Percentiles rank a stretch among this genome's conserved stretches.
These are phyloP conservation scores for Leptinotarsa peninsularis DNA, from an alignment of 2,888 invertebrate genomes.

Conservation along the genomic window DNA sequence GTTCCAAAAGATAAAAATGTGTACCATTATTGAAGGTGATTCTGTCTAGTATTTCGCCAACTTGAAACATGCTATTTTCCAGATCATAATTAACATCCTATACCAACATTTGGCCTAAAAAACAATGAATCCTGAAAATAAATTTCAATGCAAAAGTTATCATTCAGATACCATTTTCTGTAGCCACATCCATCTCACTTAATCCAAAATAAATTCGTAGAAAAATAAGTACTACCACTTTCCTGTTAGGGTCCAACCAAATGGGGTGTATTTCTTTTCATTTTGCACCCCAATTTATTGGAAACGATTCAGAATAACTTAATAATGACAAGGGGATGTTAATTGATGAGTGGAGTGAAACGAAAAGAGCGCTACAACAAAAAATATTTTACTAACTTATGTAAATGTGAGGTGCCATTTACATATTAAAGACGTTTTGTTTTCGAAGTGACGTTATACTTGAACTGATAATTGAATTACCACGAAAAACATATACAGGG, in stretches of 20 bases:
- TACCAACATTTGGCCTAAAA: too few relatives aligned
- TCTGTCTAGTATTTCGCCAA: too few relatives aligned
- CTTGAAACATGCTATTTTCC: too few relatives aligned
- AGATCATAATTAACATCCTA: too few relatives aligned
- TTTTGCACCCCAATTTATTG: slow-evolving; percentile 32
- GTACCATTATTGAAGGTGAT: too few relatives aligned
- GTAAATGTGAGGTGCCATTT: slow-evolving; percentile 42
- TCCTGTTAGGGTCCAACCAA: slow-evolving; percentile 3
- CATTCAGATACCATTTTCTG: not conserved
- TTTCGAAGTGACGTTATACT: not conserved
- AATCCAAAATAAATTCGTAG: not conserved
- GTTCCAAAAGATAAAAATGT: too few relatives aligned
- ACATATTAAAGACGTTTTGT: slow-evolving; percentile 41
- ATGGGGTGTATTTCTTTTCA: slow-evolving; percentile 20
- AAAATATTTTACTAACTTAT: slow-evolving; percentile 37
- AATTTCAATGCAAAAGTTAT: too few relatives aligned
- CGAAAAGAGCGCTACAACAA: slow-evolving; percentile 33
- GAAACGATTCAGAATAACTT: slow-evolving; percentile 39
- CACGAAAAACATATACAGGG: not conserved
- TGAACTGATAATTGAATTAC: not conserved
- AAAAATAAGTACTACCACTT: not conserved
- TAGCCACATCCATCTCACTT: not conserved
- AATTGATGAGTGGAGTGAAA: slow-evolving; percentile 42
- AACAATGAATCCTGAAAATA: too few relatives aligned
- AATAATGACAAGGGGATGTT: slow-evolving; percentile 39